A percentile compares a stretch with the other conserved stretches of the same genome.
These are phyloP conservation scores for Lochmaea crataegi DNA, from an alignment of 2,888 invertebrate genomes.

Conservation along the genomic window DNA sequence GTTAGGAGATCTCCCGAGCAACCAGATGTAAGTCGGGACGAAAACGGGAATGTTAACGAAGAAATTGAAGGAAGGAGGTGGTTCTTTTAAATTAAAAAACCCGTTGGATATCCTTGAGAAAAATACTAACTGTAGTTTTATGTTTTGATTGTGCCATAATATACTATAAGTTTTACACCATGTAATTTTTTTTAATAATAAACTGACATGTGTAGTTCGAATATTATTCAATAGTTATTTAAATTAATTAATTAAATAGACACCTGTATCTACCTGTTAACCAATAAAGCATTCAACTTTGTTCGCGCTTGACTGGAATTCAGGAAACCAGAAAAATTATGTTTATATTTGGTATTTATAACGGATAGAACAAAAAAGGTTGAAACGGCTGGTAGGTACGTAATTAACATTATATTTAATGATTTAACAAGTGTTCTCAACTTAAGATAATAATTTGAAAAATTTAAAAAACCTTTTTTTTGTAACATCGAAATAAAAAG, in stretches of 20 bases:
- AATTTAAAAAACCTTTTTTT: no score
- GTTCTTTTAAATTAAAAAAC: neutral
- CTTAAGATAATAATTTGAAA: no score
- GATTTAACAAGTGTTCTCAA: no score
- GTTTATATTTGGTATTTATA: slow-evolving; percentile 5
- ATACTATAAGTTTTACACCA: no score
- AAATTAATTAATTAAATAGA: slow-evolving; percentile 4
- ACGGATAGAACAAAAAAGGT: neutral
- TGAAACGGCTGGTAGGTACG: no score
- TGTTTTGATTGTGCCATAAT: neutral
- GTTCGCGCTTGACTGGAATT: slow-evolving; percentile 10
- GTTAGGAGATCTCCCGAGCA: slow-evolving; percentile 14
- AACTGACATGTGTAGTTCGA: slow-evolving; percentile 9
- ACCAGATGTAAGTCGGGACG: neutral
- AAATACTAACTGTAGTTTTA: neutral
- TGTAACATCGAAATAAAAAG: no score
- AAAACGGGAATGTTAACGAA: neutral
- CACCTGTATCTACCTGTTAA: slow-evolving; percentile 17
- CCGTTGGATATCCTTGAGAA: neutral
- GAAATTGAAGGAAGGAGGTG: neutral
- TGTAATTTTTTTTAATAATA: neutral
- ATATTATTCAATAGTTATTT: neutral
- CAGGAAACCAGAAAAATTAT: slow-evolving; percentile 15
- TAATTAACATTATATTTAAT: no score
- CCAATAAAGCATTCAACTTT: slow-evolving; percentile 3